Base-by-base conservation (phyloP, 2,888 invertebrate genomes). In the Ophraella communa region DNA sequence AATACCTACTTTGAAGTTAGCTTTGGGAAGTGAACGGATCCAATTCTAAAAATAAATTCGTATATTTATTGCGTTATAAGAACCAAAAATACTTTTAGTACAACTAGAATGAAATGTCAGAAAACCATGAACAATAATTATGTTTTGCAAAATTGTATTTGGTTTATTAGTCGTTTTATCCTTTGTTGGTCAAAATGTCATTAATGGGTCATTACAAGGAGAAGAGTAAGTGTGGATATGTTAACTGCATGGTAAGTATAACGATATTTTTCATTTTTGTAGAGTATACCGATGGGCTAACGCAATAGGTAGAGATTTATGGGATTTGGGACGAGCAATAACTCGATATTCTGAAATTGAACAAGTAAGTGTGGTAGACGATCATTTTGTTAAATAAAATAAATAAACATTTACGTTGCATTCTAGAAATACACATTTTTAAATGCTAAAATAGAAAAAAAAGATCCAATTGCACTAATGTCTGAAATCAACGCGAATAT, bases 211-310 rank as follows among this genome's bases (percentile, higher is more conserved):
- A 42, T 56, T 45, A 33, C 63, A 63, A 17, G 63, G 63, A 20
- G 57, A 63, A 63, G 63, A 63, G 63, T 63, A 57, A 57, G 63
- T 57, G 18, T 17, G 2, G 7, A 14, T 7, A 5, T 23, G 7
- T 24, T 4, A n/a, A 23, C 4, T 24, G 14, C 4, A 10, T 23
- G 7, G 8, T 23, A 23, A 21, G 49, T 17, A 23, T 8, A 3
- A n/a, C n/a, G n/a, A n/a, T n/a, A n/a, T n/a, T 10, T 23, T 5
- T 17, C 1, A 14, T 24, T 51, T 14, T 82, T 82, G n/a, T 82
- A 94, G 94, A 67, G 90, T 95, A 51, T 87, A 87, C 77, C 86
- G 86, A 83, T 94, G 94, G 94, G 93, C 94, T 20, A 85, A 88
- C 68, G 86, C 85, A 64, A 86, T 95, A 65, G 94, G 95, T 30